These are phyloP conservation scores for Phengaris arion DNA, from an alignment of 2,888 invertebrate genomes.

Conservation along the genomic window DNA sequence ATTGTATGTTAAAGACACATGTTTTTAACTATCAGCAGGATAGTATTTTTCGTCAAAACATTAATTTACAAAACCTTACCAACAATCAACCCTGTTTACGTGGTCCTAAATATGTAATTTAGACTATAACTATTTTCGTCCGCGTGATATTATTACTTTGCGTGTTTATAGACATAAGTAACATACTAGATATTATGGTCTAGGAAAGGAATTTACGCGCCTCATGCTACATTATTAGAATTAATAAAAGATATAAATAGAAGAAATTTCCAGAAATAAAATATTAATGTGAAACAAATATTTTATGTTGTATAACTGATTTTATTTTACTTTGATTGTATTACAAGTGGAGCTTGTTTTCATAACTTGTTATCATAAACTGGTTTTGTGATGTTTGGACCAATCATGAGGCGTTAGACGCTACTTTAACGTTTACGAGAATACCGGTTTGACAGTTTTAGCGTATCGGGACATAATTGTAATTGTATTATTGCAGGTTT, in stretches of 20 bases:
- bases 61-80: background rate
- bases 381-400: too few species aligned
- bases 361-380: too few species aligned
- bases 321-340: too few species aligned
- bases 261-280: background rate
- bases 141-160: background rate
- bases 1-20: too few species aligned
- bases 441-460: too few species aligned
- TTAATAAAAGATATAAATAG: too few species aligned
- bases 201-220: background rate
- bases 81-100: background rate
- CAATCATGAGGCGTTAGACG: too few species aligned
- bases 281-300: background rate
- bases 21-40: background rate
- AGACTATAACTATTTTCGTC: background rate
- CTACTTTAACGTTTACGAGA: too few species aligned
- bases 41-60: background rate
- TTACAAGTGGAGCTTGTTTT: too few species aligned
- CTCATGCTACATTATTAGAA: background rate
- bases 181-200: conserved; percentile 8
- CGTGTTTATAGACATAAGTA: conserved; percentile 5
- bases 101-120: background rate
- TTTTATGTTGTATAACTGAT: background rate
- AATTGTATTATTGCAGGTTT: too few species aligned
- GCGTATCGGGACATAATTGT: too few species aligned